Conservation (phyloP, 2,113 vertebrate species). For the Orthochromis malagaraziensis region DNA sequence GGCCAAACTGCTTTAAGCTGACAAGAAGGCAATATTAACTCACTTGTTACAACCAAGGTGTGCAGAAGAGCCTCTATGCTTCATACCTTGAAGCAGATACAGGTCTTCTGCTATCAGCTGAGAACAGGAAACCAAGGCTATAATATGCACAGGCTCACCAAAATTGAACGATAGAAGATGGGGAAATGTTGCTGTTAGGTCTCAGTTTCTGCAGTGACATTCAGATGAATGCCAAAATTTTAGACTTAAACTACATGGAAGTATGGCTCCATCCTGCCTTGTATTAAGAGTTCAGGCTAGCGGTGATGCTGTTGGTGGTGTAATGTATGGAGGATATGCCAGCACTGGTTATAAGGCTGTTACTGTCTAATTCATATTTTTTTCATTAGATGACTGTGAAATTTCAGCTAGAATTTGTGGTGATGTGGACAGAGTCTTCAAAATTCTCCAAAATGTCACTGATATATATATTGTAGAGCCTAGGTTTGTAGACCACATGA, state of each 20-base stretch:
- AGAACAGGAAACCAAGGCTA: background rate
- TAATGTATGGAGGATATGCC: background rate
- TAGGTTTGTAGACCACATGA: background rate
- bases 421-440: background rate
- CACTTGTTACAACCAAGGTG: background rate
- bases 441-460: background rate
- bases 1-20: background rate
- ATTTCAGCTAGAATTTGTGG: background rate
- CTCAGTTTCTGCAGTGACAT: background rate
- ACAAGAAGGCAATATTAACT: accelerated
- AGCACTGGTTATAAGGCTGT: background rate
- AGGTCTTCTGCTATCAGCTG: background rate
- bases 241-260: background rate
- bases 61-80: background rate
- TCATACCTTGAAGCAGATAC: background rate
- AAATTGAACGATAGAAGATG: background rate
- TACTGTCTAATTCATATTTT: background rate
- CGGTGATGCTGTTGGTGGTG: background rate
- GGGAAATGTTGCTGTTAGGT: background rate
- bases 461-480: background rate
- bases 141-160: background rate
- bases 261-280: background rate
- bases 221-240: background rate
- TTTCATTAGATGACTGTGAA: background rate
- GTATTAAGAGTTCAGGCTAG: background rate